Evolutionary conservation across 2,113 vertebrate species (phyloP).

Genomic region (Podilymbus podiceps): DNA sequence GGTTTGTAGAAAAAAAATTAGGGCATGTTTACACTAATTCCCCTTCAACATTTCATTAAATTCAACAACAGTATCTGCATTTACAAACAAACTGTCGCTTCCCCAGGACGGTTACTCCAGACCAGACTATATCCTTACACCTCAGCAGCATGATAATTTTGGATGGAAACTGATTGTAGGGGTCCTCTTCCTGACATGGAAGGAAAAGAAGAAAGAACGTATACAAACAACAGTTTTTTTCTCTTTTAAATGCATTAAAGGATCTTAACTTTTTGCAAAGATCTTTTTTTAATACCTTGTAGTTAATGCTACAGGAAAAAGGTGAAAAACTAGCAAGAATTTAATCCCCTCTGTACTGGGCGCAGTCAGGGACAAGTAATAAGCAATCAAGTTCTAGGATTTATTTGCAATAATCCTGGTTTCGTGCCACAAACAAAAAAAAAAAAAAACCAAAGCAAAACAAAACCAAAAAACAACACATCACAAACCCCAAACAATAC

Average conservation of each 20-base stretch:
- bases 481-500: no score
- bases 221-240: accelerated
- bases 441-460: neutral
- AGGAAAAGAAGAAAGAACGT: neutral
- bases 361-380: neutral
- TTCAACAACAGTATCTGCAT: neutral
- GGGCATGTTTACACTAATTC: neutral
- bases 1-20: neutral
- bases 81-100: neutral
- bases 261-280: neutral
- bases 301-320: neutral
- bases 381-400: neutral
- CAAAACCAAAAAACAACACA: no score
- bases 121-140: neutral
- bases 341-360: neutral
- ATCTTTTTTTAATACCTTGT: neutral
- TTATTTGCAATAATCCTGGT: neutral
- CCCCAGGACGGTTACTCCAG: neutral
- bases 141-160: neutral
- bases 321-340: neutral
- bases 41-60: neutral
- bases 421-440: neutral
- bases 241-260: neutral
- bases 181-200: neutral
- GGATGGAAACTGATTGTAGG: neutral